Evolutionary conservation across 2,113 vertebrate species (phyloP).

Genomic region (Actenoides hombroni): DNA sequence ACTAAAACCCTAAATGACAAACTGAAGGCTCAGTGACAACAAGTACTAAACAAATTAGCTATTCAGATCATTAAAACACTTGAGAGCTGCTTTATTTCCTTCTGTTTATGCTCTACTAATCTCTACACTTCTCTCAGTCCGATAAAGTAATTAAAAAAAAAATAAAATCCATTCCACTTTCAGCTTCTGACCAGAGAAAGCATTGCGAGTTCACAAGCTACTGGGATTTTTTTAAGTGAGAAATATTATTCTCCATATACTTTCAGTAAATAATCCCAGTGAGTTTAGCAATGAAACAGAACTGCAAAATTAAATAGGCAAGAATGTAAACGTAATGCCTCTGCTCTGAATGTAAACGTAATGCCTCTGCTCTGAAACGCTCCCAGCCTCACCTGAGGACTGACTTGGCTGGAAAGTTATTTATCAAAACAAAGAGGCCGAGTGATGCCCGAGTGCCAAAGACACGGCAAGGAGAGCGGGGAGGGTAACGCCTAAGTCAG

Average conservation of each 20-base stretch:
- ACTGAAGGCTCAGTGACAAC: not conserved
- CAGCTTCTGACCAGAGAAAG: not conserved
- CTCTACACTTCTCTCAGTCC: not conserved
- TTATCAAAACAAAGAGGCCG: not conserved
- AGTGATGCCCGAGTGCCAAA: not conserved
- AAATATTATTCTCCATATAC: not conserved
- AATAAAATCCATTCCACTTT: not conserved
- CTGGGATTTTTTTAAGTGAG: not conserved
- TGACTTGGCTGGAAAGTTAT: not conserved
- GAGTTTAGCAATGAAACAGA: not conserved
- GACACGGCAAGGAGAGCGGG: not conserved
- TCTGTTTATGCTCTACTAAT: constrained; percentile 14
- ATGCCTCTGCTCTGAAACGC: not conserved
- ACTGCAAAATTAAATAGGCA: not conserved
- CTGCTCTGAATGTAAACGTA: not conserved
- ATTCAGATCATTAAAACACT: not conserved
- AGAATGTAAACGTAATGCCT: not conserved
- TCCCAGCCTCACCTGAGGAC: not conserved
- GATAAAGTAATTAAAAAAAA: not conserved
- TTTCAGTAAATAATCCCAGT: not conserved
- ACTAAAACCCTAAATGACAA: not conserved
- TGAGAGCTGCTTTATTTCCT: not conserved
- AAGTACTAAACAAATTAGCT: not conserved
- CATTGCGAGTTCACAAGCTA: not conserved
- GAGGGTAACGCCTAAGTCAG: not conserved